phyloP scores from a whole-genome alignment of 2,888 invertebrate species.

The Adineta ricciae region DNA sequence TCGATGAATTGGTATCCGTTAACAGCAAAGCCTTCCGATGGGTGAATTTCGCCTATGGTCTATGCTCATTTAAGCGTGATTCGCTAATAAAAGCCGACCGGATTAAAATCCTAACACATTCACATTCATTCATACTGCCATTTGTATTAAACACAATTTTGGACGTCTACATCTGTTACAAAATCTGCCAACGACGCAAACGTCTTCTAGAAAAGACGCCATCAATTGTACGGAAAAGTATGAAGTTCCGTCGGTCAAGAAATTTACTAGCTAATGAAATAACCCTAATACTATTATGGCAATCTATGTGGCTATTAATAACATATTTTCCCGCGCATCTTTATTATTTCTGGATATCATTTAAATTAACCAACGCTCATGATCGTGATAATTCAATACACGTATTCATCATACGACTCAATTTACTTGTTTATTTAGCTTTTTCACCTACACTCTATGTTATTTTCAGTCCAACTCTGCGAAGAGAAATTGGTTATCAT shows the following conservation, averaged over 20 bases:
- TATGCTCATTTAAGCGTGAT: background rate
- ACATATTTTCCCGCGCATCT: slow-evolving; percentile 9
- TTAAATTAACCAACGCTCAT: background rate
- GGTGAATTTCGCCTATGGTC: background rate
- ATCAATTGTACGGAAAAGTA: background rate
- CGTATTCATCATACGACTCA: background rate
- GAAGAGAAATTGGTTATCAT: background rate
- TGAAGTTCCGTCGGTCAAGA: background rate
- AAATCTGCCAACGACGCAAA: background rate
- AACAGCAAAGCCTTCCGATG: background rate
- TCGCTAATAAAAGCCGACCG: too few species aligned
- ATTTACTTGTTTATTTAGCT: slow-evolving; percentile 2
- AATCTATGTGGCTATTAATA: background rate
- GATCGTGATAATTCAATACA: background rate
- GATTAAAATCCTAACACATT: background rate
- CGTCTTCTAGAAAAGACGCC: background rate
- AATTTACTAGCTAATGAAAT: background rate
- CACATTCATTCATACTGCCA: slow-evolving; percentile 1
- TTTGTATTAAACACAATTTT: slow-evolving; percentile 9
- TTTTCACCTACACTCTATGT: slow-evolving; percentile 1
- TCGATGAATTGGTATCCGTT: background rate
- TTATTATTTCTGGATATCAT: background rate
- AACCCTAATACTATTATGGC: slow-evolving; percentile 3
- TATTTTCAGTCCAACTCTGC: slow-evolving; percentile 7
- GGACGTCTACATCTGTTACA: background rate